Conservation (phyloP, 1,140 invertebrate species). For the Phymastichus coffea region DNA sequence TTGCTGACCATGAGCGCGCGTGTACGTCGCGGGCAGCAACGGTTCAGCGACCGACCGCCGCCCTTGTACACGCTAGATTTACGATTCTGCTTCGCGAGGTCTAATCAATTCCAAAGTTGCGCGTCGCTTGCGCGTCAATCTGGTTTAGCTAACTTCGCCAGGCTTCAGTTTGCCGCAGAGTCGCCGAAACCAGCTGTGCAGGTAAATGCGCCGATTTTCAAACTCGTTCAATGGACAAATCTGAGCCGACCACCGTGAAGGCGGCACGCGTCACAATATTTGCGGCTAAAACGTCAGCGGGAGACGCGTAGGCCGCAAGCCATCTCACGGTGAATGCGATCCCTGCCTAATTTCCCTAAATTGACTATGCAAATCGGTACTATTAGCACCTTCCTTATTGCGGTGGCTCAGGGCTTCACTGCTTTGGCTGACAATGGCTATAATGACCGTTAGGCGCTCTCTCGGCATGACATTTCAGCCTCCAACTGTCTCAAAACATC, state of each 20-base stretch:
- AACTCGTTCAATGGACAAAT: neutral
- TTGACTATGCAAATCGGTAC: slow-evolving; percentile 47
- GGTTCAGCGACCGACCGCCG: slow-evolving; percentile 35
- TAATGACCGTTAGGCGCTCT: slow-evolving; percentile 32
- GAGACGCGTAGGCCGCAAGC: slow-evolving; percentile 38
- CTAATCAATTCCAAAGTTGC: slow-evolving; percentile 37
- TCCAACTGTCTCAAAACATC: neutral
- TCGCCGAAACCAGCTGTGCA: no score
- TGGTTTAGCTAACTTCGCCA: no score
- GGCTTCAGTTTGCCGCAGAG: no score
- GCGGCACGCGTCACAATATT: slow-evolving; percentile 36
- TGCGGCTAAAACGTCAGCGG: slow-evolving; percentile 39
- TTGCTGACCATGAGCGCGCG: slow-evolving; percentile 31
- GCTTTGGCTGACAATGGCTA: slow-evolving; percentile 38
- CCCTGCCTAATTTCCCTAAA: slow-evolving; percentile 46
- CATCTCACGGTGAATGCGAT: no score
- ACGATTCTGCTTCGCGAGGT: slow-evolving; percentile 31
- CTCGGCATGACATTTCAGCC: slow-evolving; percentile 24
- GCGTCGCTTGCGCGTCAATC: slow-evolving; percentile 16
- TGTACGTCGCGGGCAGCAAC: neutral
- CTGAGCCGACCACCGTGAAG: slow-evolving; percentile 4
- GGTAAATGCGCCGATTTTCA: no score
- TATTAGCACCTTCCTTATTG: slow-evolving; percentile 48
- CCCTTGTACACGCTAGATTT: slow-evolving; percentile 11
- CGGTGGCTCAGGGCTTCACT: slow-evolving; percentile 37